Evolutionary conservation across 1,140 invertebrate genomes (phyloP), one percentile per base, ranked within the genome.

Genomic region (Camponotus vicinus): DNA sequence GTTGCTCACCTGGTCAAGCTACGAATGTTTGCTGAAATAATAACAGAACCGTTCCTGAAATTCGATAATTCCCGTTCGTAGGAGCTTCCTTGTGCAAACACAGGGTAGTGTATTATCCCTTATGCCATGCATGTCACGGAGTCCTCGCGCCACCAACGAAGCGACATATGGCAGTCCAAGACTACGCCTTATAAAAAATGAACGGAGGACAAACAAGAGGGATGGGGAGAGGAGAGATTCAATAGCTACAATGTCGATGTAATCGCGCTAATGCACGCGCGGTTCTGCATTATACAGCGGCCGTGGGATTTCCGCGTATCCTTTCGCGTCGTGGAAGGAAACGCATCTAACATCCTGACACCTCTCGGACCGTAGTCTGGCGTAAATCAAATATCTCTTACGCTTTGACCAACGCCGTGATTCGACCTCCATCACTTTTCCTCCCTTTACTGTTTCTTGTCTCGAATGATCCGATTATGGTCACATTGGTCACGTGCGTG

Each of bases 261-360:
- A 92, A 92, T 93, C 91, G 85, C 67, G 34, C 87, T 92, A 93
- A 93, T 93, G 91, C 79, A 52, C 49, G 21, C 63, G 32, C 11
- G 71, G 57, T 69, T 77, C 52, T 92, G 89, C 87, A 93, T 93
- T 91, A 91, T 90, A 91, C 69, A 90, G 40, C 34, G 69, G 63
- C 71, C 40, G 21, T 55, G 84, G 49, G 71, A 67, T 52, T 80
- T 66, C 69, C 18, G 18, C 71, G 61, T 45, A 45, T 78, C 18
- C 52, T 52, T 21, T 5, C n/a, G 61, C 55, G 57, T 37, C 55
- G 63, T 63, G 69, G 67, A 80, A 80, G 61, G 57, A 86, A 86
- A 63, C 49, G 69, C 59, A 86, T 77, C 63, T 63, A 55, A 40
- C 49, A 69, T 84, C 57, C 42, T 78, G 78, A 57, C 88, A 78